These are phyloP conservation scores for Cantharis lateralis DNA, from an alignment of 2,888 invertebrate species.

Conservation along the genomic window DNA sequence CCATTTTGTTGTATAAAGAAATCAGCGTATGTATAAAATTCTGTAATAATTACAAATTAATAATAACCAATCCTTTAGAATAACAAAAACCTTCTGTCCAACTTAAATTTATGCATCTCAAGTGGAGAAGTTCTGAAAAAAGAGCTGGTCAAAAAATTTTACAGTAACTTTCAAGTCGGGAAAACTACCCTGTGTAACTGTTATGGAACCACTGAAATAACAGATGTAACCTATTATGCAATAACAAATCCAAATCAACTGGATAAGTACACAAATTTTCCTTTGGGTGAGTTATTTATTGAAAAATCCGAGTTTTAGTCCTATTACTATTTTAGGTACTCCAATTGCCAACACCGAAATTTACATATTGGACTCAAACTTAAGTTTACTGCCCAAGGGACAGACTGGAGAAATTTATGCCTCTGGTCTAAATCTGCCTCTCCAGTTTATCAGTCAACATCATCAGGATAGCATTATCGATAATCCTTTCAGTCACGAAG, in stretches of 20 bases:
- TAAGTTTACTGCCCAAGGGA: slow-evolving; percentile 71
- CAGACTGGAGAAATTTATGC: slow-evolving; percentile 82
- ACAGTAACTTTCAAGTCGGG: slow-evolving; percentile 69
- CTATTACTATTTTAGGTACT: slow-evolving; percentile 58
- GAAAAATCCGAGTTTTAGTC: too few relatives aligned
- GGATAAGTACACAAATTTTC: slow-evolving; percentile 68
- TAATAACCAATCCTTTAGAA: slow-evolving; percentile 36
- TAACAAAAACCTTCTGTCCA: slow-evolving; percentile 58
- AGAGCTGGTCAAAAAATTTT: slow-evolving; percentile 75
- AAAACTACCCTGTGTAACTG: slow-evolving; percentile 78
- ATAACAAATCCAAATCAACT: slow-evolving; percentile 66
- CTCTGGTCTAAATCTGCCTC: slow-evolving; percentile 77
- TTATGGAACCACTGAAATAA: slow-evolving; percentile 93
- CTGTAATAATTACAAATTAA: neutral
- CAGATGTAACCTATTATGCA: slow-evolving; percentile 81
- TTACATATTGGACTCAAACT: slow-evolving; percentile 77
- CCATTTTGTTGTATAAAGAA: slow-evolving; percentile 76
- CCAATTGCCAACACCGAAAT: slow-evolving; percentile 81
- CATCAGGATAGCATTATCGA: slow-evolving; percentile 74
- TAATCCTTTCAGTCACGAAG: slow-evolving; percentile 72
- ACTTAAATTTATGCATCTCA: slow-evolving; percentile 81
- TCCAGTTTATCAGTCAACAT: slow-evolving; percentile 77
- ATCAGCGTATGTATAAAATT: slow-evolving; percentile 55
- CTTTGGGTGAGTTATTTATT: slow-evolving; percentile 70
- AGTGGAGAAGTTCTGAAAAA: slow-evolving; percentile 83